Percentiles rank a stretch among this genome's conserved stretches.
These are phyloP conservation scores for Agrotis exclamationis DNA, from an alignment of 2,888 invertebrate species.

Conservation along the genomic window DNA sequence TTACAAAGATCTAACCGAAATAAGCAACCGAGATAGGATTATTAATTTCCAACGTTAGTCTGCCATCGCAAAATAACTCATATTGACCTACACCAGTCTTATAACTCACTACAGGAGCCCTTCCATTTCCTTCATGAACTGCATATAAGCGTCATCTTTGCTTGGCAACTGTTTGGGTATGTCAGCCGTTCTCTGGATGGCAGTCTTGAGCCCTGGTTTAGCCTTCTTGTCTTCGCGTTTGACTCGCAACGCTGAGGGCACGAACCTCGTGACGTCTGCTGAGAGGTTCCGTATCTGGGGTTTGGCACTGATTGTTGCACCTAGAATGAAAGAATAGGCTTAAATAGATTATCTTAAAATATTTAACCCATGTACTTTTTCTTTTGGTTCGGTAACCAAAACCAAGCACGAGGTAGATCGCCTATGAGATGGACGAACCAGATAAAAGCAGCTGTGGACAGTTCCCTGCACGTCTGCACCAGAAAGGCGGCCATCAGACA, in stretches of 20 bases:
- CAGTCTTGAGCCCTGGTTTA: slow-evolving; percentile 90
- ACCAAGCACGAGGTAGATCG: too few species aligned
- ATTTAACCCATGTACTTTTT: too few species aligned
- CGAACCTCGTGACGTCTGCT: slow-evolving; percentile 98
- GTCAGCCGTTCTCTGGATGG: slow-evolving; percentile 89
- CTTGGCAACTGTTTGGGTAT: slow-evolving; percentile 91
- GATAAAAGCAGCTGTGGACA: too few species aligned
- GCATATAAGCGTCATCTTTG: slow-evolving; percentile 99
- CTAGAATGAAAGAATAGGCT: slow-evolving; percentile 73
- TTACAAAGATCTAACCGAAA: too few species aligned
- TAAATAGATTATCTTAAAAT: not conserved
- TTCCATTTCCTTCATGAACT: slow-evolving; percentile 99
- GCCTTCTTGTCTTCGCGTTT: slow-evolving; percentile 95
- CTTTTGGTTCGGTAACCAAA: too few species aligned
- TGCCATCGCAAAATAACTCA: not conserved
- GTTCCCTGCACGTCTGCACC: too few species aligned
- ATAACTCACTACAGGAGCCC: slow-evolving; percentile 93
- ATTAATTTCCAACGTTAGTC: not conserved
- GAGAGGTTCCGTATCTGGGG: slow-evolving; percentile 98
- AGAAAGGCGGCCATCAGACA: too few species aligned
- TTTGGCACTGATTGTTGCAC: slow-evolving; percentile 98
- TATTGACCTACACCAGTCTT: slow-evolving; percentile 45
- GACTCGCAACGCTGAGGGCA: slow-evolving; percentile 97
- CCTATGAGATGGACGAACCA: too few species aligned
- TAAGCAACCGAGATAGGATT: too few species aligned